A percentile compares a stretch with the other conserved stretches of the same genome.
These are phyloP conservation scores for Anhinga rufa DNA, from an alignment of 2,113 vertebrate genomes.

Conservation along the genomic window DNA sequence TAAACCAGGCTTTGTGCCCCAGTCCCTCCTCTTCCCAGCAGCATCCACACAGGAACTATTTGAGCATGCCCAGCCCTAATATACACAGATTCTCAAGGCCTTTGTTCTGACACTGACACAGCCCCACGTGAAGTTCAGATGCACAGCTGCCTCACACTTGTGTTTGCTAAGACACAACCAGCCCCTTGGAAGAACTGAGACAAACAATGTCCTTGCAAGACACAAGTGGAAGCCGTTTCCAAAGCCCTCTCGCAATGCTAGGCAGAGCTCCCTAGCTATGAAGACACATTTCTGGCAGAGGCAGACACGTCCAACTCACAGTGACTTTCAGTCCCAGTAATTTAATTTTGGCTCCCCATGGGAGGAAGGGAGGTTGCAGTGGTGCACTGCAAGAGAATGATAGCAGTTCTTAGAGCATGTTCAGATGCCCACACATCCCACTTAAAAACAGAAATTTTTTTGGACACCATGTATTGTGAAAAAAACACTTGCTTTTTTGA, in stretches of 20 bases:
- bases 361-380: background rate
- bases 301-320: background rate
- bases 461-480: background rate
- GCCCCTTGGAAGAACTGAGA: background rate
- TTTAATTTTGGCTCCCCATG: background rate
- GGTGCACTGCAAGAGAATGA: background rate
- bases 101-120: background rate
- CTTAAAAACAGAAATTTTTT: background rate
- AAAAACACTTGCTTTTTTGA: background rate
- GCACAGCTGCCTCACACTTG: background rate
- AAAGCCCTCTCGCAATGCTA: background rate
- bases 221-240: background rate
- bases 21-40: conserved; percentile 47
- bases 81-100: conserved; percentile 18
- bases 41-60: background rate
- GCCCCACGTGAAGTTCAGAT: background rate
- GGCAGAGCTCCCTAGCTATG: background rate
- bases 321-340: background rate
- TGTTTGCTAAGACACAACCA: background rate
- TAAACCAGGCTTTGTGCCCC: conserved; percentile 24
- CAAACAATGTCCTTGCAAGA: background rate
- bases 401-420: background rate
- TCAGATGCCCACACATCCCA: background rate
- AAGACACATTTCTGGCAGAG: background rate
- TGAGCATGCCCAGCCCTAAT: conserved; percentile 53